A percentile compares a stretch with the other conserved stretches of the same genome.
These are phyloP conservation scores for Tyria jacobaeae DNA, from an alignment of 2,888 invertebrate genomes.

Conservation along the genomic window DNA sequence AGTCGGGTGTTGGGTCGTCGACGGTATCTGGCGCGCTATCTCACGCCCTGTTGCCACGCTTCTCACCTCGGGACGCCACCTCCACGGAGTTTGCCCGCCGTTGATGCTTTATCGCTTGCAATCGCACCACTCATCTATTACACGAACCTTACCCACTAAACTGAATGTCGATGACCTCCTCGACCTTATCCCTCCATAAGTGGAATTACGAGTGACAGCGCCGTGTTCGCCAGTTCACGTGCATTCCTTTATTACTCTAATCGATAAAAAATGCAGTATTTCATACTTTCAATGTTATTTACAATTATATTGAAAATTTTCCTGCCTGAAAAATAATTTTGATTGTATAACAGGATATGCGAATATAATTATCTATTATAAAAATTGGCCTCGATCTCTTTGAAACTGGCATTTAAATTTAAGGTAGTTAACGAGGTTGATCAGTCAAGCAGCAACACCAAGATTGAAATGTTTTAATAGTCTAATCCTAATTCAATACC, in stretches of 20 bases:
- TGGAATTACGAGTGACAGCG: constrained; percentile 65
- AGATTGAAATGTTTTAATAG: constrained; percentile 82
- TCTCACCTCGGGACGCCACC: constrained; percentile 81
- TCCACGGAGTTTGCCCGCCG: constrained; percentile 65
- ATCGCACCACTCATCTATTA: constrained; percentile 79
- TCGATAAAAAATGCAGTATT: constrained; percentile 31
- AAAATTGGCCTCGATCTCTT: constrained; percentile 71
- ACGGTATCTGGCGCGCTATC: constrained; percentile 75
- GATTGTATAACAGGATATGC: too few species aligned
- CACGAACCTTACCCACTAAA: constrained; percentile 75
- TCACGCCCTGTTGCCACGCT: constrained; percentile 83
- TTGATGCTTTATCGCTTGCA: constrained; percentile 74
- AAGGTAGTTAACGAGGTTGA: constrained; percentile 73
- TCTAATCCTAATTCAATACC: constrained; percentile 82
- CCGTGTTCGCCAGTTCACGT: constrained; percentile 51
- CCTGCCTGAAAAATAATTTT: too few species aligned
- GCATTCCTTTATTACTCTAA: constrained; percentile 48
- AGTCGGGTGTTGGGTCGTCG: constrained; percentile 41
- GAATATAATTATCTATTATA: constrained; percentile 41
- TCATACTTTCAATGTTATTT: background rate
- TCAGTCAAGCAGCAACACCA: constrained; percentile 82
- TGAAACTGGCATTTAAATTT: constrained; percentile 85
- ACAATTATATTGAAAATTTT: too few species aligned
- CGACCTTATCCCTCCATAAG: constrained; percentile 64
- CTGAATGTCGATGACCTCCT: constrained; percentile 71